Conservation (phyloP, 1,140 invertebrate species). For the Cydia fagiglandana region DNA sequence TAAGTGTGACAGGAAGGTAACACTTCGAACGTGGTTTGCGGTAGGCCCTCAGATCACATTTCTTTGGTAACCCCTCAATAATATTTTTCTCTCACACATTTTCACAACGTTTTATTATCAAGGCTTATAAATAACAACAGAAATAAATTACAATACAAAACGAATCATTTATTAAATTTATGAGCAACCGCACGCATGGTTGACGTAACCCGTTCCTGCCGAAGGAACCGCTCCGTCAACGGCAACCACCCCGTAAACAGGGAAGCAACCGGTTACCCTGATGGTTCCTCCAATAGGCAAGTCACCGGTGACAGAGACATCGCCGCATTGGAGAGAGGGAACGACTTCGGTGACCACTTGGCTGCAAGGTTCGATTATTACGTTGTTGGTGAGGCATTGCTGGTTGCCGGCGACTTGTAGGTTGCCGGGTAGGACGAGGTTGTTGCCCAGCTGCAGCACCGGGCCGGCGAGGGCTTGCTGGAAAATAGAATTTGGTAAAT, state of each 20-base stretch:
- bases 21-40: no score
- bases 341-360: slow-evolving; percentile 55
- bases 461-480: slow-evolving; percentile 3
- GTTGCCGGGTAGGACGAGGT: not conserved
- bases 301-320: slow-evolving; percentile 59
- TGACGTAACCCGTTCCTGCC: slow-evolving; percentile 51
- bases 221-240: slow-evolving; percentile 64
- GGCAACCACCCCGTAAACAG: slow-evolving; percentile 60
- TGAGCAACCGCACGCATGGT: slow-evolving; percentile 23
- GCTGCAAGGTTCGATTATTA: slow-evolving; percentile 16
- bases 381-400: not conserved
- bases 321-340: slow-evolving; percentile 61
- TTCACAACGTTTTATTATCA: not conserved
- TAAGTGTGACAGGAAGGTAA: no score
- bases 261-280: slow-evolving; percentile 66
- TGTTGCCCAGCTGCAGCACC: not conserved
- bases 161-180: slow-evolving; percentile 5
- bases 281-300: slow-evolving; percentile 65
- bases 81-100: not conserved
- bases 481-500: not conserved
- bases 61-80: no score
- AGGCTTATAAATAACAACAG: not conserved
- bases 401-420: slow-evolving; percentile 10
- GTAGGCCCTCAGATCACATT: no score
- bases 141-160: not conserved